Conservation (phyloP, 2,113 vertebrate genomes). For the Hippocampus abdominalis region DNA sequence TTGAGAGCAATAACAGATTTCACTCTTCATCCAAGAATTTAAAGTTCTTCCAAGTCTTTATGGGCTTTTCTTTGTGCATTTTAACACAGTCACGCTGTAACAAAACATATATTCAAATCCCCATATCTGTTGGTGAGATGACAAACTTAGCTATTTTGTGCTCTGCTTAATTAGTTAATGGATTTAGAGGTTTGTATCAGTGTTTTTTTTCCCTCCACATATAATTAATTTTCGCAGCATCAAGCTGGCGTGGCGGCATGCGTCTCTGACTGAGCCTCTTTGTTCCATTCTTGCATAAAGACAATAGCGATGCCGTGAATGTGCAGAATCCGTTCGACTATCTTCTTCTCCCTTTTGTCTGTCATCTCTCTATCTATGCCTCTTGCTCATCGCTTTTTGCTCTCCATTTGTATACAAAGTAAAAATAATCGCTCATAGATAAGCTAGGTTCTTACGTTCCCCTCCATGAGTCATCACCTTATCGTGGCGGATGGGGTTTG, state of each 20-base stretch:
- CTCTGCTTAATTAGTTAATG: constrained; percentile 1
- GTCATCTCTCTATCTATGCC: not conserved
- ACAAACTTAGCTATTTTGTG: not conserved
- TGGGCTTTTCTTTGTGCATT: not conserved
- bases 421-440: not conserved
- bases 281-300: constrained; percentile 1
- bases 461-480: not conserved
- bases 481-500: too few relatives aligned
- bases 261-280: not conserved
- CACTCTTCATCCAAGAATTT: not conserved
- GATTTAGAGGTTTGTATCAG: not conserved
- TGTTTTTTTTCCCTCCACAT: not conserved
- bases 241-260: not conserved
- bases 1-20: not conserved
- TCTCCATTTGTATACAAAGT: not conserved
- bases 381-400: not conserved
- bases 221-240: not conserved
- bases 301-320: not conserved
- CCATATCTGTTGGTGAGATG: not conserved
- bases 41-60: not conserved
- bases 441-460: not conserved
- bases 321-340: not conserved
- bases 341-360: not conserved
- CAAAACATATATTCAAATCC: not conserved
- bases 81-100: not conserved